Percentiles rank a stretch among this genome's conserved stretches.
Conservation (phyloP, 1,140 invertebrate genomes). For the Polypedilum vanderplanki region DNA sequence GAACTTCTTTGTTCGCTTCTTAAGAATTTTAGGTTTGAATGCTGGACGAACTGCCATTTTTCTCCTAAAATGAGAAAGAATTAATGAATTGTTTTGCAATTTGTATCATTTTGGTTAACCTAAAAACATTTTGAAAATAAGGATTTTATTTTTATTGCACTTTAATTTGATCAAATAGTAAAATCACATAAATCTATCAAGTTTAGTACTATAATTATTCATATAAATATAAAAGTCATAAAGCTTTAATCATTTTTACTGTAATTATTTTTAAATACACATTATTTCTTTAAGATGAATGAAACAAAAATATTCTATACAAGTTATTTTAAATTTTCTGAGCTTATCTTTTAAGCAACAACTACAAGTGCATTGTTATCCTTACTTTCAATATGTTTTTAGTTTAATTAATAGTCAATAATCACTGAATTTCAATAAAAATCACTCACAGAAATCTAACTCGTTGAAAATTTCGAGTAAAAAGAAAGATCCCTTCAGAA, state of each 20-base stretch:
- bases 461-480: slow-evolving; percentile 15
- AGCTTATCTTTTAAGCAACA: neutral
- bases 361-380: neutral
- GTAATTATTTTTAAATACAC: no score
- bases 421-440: slow-evolving; percentile 43
- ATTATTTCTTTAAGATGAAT: no score
- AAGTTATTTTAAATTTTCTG: neutral
- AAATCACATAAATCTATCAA: neutral
- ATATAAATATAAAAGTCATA: no score
- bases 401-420: slow-evolving; percentile 34
- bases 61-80: neutral
- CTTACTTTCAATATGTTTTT: neutral
- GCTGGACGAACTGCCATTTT: slow-evolving; percentile 81
- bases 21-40: slow-evolving; percentile 81
- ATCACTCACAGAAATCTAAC: slow-evolving; percentile 9
- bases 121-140: slow-evolving; percentile 17
- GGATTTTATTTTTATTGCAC: neutral
- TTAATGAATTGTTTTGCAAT: neutral
- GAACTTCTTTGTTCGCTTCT: slow-evolving; percentile 95
- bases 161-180: neutral
- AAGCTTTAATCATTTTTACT: no score
- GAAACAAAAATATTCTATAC: neutral
- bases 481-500: neutral
- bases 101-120: neutral
- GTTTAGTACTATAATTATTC: neutral